Percentiles rank a stretch among this genome's conserved stretches.
Conservation (phyloP, 2,888 invertebrate species). For the Nemotelus pantherinus region DNA sequence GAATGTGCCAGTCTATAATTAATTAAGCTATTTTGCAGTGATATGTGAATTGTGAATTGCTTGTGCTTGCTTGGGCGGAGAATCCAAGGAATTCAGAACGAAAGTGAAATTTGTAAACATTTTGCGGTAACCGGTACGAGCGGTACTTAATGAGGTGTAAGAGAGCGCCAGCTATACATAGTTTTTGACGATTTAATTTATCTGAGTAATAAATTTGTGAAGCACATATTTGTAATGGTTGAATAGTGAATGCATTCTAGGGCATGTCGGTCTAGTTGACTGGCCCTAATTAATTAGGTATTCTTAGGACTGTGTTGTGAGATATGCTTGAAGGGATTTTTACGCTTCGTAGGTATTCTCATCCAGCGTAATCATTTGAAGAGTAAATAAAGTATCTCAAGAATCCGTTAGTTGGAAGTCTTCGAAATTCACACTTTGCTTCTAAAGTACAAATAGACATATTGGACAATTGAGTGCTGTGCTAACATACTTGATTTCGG, state of each 20-base stretch:
- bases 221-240: not conserved
- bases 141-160: conserved; percentile 15
- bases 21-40: conserved; percentile 19
- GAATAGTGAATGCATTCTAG: conserved; percentile 8
- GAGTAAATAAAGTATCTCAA: no score
- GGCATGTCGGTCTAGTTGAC: not conserved
- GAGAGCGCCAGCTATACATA: not conserved
- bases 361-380: no score
- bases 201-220: not conserved
- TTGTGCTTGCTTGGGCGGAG: not conserved
- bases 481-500: no score
- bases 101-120: conserved; percentile 36
- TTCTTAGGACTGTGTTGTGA: no score
- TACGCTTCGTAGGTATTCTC: no score
- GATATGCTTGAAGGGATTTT: no score
- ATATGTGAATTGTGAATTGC: not conserved
- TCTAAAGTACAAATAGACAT: not conserved
- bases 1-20: conserved; percentile 21
- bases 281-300: no score
- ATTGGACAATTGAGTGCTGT: no score
- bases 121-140: not conserved
- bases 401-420: not conserved
- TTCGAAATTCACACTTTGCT: conserved; percentile 21
- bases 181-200: conserved; percentile 1
- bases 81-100: conserved; percentile 38